Base-by-base conservation (phyloP, 2,797 vertebrate genomes). In the Lithobates pipiens region DNA sequence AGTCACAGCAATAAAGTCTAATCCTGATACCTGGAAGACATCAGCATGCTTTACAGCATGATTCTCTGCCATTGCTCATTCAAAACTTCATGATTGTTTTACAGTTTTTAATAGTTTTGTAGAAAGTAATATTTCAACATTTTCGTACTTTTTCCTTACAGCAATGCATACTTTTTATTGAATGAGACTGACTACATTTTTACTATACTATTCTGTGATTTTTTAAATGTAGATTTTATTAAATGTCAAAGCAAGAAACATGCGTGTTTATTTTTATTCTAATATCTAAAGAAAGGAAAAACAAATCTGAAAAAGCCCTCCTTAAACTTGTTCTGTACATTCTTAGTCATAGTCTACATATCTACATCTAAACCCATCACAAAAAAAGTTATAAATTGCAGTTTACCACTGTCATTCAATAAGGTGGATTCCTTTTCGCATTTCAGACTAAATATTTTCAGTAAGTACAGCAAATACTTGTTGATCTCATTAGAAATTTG, bases 181-280 rank as follows among this genome's bases (percentile, higher is more conserved):
- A 70, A 80, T n/a, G 10, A n/a, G 39, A 70, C 15, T 39, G 68
- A 46, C 42, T 15, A 57, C 16, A 54, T 80, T 71, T 10, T 32
- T 80, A 54, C 32, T 54, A 10, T 80, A 27, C 29, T 70, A 25
- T 80, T 25, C 29, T 36, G 71, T 73, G n/a, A 36, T 42, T 44
- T 71, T 57, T 54, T 54, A 46, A 46, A 70, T 70, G 75, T 71
- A 77, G 76, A 77, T 29, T 84, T 61, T 77, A 77, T 61, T 42
- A 71, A 80, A 80, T 21, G 34, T 70, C 6, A 77, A 4, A 11
- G 73, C 46, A 71, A 77, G 76, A 68, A 18, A 18, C 50, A 4
- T 54, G 50, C 5, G 15, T 54, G 50, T 3, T 54, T 18, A 5
- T 54, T 15, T 50, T 50, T 50, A 4, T 50, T 50, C 11, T 50